Conservation (phyloP, 2,888 invertebrate species). For the Agonopterix subpropinquella region DNA sequence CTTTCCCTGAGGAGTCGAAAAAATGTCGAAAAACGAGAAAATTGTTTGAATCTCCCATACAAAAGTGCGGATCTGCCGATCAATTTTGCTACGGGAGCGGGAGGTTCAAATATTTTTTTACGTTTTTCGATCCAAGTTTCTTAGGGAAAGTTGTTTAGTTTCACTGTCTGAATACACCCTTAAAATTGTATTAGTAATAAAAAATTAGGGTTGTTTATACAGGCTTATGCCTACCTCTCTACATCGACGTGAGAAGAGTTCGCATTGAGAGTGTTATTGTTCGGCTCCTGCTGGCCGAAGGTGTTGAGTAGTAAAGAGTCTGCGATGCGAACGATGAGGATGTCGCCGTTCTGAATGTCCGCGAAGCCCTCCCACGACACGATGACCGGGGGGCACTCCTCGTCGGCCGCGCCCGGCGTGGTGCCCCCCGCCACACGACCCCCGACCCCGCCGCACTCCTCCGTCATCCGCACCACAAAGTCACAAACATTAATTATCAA, state of each 20-base stretch:
- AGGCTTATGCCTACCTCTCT: constrained; percentile 29
- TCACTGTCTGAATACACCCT: too few species aligned
- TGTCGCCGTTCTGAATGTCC: constrained; percentile 83
- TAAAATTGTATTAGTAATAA: too few species aligned
- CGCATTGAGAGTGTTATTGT: constrained; percentile 36
- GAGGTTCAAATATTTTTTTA: too few species aligned
- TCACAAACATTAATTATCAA: constrained; percentile 41
- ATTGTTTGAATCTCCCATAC: too few species aligned
- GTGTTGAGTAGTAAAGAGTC: constrained; percentile 74
- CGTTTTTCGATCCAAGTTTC: too few species aligned
- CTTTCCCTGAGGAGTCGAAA: too few species aligned
- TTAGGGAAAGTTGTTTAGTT: too few species aligned
- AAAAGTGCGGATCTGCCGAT: too few species aligned
- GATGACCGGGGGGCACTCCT: constrained; percentile 74
- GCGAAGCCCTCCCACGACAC: constrained; percentile 80
- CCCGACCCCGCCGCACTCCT: constrained; percentile 48
- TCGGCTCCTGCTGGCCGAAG: constrained; percentile 28
- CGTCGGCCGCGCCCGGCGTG: constrained; percentile 32
- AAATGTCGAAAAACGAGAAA: too few species aligned
- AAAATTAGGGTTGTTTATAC: too few species aligned
- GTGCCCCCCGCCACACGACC: constrained; percentile 27
- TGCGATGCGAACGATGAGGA: constrained; percentile 81
- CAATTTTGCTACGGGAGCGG: too few species aligned
- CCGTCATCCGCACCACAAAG: constrained; percentile 54
- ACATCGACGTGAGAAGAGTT: constrained; percentile 39